Base-by-base conservation (phyloP, 2,113 vertebrate species). In the Chinchilla lanigera region DNA sequence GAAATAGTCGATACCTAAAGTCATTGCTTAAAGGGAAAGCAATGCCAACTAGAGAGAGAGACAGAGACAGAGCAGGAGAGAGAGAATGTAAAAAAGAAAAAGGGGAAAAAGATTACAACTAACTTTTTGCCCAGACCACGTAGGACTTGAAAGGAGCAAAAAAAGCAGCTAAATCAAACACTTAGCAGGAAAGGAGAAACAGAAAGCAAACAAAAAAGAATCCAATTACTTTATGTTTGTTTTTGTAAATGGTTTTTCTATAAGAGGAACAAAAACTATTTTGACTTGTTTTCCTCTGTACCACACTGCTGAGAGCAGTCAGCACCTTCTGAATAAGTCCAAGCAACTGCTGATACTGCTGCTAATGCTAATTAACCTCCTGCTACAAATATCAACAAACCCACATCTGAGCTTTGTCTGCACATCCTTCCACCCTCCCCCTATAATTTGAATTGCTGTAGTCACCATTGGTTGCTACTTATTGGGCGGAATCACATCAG, bases 221-320 rank as follows among this genome's bases (percentile, higher is more conserved):
- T 97, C 96, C 96, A 98, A 98, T 98, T 98, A 98, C 98, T 98
- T 98, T 98, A 81, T 98, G 97, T 98, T 98, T 99, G 98, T 98
- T 98, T 98, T 98, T 88, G 91, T 98, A 98, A 98, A 98, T 97
- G 87, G 20, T 94, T 98, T 98, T 98, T 97, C 94, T 98, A 80
- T 92, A 94, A 97, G 90, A 96, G 85, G 73, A 61, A 84, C 96
- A 98, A 93, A 94, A 97, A 38, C 44, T 96, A 95, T 90, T 98
- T 98, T 26, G 96, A 96, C 86, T 98, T 98, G n/a, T 98, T 98
- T 98, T 60, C 47, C 54, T 97, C 65, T 96, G 35, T 89, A 86
- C 77, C 93, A 2, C 81, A 97, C 95, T 88, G 50, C 95, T 98
- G 96, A 89, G 82, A 98, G 90, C 94, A 98, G 98, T 89, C 82